phyloP scores from a whole-genome alignment of 2,888 invertebrate species.

The Eumerus sabulonum region DNA sequence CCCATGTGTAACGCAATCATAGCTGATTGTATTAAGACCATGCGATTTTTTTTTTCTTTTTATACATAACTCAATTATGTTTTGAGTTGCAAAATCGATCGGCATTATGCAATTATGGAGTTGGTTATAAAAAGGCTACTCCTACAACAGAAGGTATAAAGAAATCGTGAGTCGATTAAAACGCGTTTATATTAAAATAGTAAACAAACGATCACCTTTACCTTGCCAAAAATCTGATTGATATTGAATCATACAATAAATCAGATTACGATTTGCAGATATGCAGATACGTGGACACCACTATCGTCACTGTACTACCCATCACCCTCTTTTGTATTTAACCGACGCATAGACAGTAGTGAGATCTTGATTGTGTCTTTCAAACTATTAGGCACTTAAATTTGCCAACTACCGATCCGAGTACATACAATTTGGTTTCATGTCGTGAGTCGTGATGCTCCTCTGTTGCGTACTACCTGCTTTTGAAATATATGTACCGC shows the following conservation, averaged over 20 bases:
- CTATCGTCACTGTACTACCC: slow-evolving; percentile 4
- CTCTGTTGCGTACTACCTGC: slow-evolving; percentile 45
- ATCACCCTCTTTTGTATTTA: slow-evolving; percentile 42
- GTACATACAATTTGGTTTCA: slow-evolving; percentile 5
- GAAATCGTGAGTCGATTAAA: too few relatives aligned
- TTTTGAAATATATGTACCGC: slow-evolving; percentile 59
- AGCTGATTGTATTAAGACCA: too few relatives aligned
- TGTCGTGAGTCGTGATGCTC: slow-evolving; percentile 43
- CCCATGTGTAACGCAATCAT: too few relatives aligned
- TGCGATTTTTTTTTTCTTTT: too few relatives aligned
- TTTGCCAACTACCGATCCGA: slow-evolving; percentile 6
- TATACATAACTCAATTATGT: too few relatives aligned
- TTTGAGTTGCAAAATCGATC: too few relatives aligned
- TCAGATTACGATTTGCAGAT: slow-evolving; percentile 61
- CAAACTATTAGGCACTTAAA: too few relatives aligned
- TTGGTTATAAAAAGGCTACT: too few relatives aligned
- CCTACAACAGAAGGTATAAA: too few relatives aligned
- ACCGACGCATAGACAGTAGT: slow-evolving; percentile 5
- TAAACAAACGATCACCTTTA: slow-evolving; percentile 58
- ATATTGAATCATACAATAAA: slow-evolving; percentile 65
- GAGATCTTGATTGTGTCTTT: slow-evolving; percentile 6
- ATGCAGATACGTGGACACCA: slow-evolving; percentile 21
- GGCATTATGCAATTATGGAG: too few relatives aligned
- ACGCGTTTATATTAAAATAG: too few relatives aligned
- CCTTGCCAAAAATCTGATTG: slow-evolving; percentile 59